A percentile compares a stretch with the other conserved stretches of the same genome.
Conservation (phyloP, 2,113 vertebrate species). For the Silurus asotus region DNA sequence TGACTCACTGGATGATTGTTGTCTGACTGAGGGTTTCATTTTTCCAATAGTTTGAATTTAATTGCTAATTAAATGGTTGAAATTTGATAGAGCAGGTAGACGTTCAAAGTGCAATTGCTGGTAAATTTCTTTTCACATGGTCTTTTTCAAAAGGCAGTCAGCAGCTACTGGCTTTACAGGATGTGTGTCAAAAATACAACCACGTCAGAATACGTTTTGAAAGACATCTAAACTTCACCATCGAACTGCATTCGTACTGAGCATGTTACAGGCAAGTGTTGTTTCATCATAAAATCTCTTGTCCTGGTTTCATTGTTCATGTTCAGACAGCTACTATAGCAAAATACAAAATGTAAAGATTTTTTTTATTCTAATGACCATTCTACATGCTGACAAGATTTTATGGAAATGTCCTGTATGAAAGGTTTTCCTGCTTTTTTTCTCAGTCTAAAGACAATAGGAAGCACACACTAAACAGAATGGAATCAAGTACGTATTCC, state of each 20-base stretch:
- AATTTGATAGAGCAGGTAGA: not conserved
- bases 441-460: not conserved
- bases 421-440: not conserved
- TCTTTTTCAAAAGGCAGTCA: not conserved
- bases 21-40: constrained; percentile 1
- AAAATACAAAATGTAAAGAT: not conserved
- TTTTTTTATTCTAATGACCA: not conserved
- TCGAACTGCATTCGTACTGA: not conserved
- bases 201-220: not conserved
- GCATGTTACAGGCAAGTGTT: not conserved
- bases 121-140: not conserved
- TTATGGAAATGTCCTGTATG: not conserved
- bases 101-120: not conserved
- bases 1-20: not conserved
- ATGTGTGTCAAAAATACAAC: not conserved
- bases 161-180: not conserved
- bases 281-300: not conserved
- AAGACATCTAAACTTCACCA: not conserved
- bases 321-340: not conserved
- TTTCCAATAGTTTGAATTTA: constrained; percentile 6
- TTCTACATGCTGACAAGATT: not conserved
- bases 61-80: constrained; percentile 15
- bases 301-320: not conserved
- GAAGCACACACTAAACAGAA: not conserved
- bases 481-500: not conserved